Evolutionary conservation across 2,113 vertebrate genomes (phyloP).

Genomic region (Zosterops pallidus): DNA sequence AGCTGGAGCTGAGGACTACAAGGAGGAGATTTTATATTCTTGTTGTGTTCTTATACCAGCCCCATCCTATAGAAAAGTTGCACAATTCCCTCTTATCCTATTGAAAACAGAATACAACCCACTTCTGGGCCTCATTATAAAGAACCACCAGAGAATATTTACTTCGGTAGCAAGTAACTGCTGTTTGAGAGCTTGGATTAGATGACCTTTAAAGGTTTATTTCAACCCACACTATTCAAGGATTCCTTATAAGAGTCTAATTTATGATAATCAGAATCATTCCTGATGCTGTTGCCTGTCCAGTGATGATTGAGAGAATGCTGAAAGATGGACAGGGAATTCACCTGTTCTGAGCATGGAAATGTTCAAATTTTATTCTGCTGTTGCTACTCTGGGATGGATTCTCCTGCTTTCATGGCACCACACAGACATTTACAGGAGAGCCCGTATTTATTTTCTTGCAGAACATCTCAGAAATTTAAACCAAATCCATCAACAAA

Average conservation of each 20-base stretch:
- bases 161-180: background rate
- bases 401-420: background rate
- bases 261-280: background rate
- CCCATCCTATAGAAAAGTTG: background rate
- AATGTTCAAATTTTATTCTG: rapidly evolving
- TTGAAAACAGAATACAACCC: background rate
- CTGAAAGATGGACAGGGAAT: background rate
- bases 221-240: background rate
- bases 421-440: background rate
- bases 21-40: background rate
- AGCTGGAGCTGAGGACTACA: background rate
- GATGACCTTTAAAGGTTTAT: background rate
- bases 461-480: background rate
- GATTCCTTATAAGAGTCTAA: background rate
- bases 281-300: background rate
- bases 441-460: background rate
- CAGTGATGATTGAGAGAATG: background rate
- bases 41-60: background rate
- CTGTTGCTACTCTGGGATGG: background rate
- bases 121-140: background rate
- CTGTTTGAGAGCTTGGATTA: background rate
- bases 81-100: background rate
- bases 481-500: background rate
- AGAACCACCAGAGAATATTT: background rate
- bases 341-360: background rate